phyloP scores from a whole-genome alignment of 2,797 vertebrate species.

The Petrocephalus sullivani region DNA sequence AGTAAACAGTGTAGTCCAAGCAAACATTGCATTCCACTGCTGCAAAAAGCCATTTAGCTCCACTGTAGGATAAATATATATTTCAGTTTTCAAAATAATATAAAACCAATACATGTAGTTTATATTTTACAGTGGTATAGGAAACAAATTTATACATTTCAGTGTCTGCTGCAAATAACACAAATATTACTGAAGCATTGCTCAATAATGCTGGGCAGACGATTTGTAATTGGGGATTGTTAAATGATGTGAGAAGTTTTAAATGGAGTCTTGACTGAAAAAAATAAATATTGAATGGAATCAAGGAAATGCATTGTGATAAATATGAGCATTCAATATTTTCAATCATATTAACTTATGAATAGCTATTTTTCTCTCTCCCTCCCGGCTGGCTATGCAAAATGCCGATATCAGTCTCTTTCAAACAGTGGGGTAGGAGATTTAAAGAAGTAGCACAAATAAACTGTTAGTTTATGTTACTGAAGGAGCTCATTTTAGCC shows the following conservation, averaged over 20 bases:
- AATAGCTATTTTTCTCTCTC: neutral
- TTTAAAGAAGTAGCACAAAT: neutral
- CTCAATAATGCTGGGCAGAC: neutral
- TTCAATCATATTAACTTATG: neutral
- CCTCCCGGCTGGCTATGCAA: neutral
- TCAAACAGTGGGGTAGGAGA: neutral
- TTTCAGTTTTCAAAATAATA: neutral
- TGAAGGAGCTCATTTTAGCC: neutral
- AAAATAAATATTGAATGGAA: neutral
- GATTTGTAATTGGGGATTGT: neutral
- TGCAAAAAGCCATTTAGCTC: neutral
- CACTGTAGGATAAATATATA: neutral
- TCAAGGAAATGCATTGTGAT: neutral
- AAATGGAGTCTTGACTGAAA: neutral
- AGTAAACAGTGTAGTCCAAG: neutral
- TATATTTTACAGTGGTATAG: neutral
- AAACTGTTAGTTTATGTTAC: neutral
- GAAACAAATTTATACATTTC: neutral
- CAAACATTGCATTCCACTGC: neutral
- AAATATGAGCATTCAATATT: slow-evolving; percentile 1
- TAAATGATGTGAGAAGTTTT: neutral
- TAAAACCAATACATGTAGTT: neutral
- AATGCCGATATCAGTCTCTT: neutral
- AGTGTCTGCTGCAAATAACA: neutral
- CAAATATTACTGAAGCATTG: neutral